Base-by-base conservation (phyloP, 2,888 invertebrate species). In the Tenthredo notha region DNA sequence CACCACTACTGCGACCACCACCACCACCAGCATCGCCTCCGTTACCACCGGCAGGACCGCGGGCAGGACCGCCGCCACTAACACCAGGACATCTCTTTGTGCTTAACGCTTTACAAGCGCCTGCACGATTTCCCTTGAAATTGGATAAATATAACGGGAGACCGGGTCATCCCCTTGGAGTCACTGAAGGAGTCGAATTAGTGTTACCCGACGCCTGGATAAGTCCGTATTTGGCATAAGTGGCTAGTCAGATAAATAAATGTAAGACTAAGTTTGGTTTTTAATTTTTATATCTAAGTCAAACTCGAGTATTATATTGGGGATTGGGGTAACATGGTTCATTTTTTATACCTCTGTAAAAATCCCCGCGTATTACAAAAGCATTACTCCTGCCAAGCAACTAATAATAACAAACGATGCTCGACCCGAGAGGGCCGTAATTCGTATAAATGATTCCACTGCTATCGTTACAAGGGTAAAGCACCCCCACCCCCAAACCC, bases 381-480 rank as follows among this genome's bases (percentile, higher is more conserved):
- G 72, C 84, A 75, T 84, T 84, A 72, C 84, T 72, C 67, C 84
- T 54, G 65, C 33, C 15, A 84, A 80, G 84, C 82, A 88, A 87
- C 88, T 88, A 88, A 89, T 89, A 89, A 89, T 89, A 89, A 89
- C 89, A 88, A 88, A 89, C 88, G 88, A 88, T 84, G 85, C 87
- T 83, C 86, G 86, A 85, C 87, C 82, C 86, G 86, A 88, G 89
- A 88, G 88, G 89, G 88, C 91, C 86, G 92, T 93, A 93, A 93
- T 93, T 93, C 93, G 93, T 92, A 93, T 93, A 93, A 93, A 93
- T 93, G 93, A 93, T 93, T 86, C 85, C 86, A 88, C 87, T 88
- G 87, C 88, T 89, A 91, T 91, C 90, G 85, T 85, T 85, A 85
- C 78, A 80, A 78, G 77, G 89, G 89, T 70, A 72, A 84, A 72